Evolutionary conservation across 2,888 invertebrate species (phyloP).

Genomic region (Doris montereyensis): DNA sequence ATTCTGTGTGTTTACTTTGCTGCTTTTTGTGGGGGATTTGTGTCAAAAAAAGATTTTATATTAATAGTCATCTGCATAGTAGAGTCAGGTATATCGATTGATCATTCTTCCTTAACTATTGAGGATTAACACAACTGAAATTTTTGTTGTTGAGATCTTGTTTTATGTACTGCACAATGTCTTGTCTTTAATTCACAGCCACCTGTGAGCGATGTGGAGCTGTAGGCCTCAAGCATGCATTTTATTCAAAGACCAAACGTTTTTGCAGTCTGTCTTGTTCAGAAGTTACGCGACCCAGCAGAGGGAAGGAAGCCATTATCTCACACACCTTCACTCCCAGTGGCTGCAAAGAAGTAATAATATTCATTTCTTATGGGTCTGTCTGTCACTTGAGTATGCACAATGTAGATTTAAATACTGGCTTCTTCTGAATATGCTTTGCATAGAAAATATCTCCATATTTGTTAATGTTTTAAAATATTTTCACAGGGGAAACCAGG

Average conservation of each 20-base stretch:
- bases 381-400: too few relatives aligned
- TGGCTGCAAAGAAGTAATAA: slow-evolving; percentile 40
- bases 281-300: slow-evolving; percentile 72
- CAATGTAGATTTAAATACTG: too few relatives aligned
- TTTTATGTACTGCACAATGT: neutral
- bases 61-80: too few relatives aligned
- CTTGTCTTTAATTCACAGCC: slow-evolving; percentile 75
- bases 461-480: too few relatives aligned
- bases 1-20: too few relatives aligned
- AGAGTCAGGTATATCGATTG: too few relatives aligned
- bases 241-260: slow-evolving; percentile 86
- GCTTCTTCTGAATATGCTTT: too few relatives aligned
- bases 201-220: slow-evolving; percentile 89
- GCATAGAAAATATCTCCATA: neutral
- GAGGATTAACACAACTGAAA: too few relatives aligned
- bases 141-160: slow-evolving; percentile 1
- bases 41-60: too few relatives aligned
- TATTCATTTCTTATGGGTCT: too few relatives aligned
- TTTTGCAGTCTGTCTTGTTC: slow-evolving; percentile 89
- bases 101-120: too few relatives aligned
- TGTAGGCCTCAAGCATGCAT: slow-evolving; percentile 88
- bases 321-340: slow-evolving; percentile 10
- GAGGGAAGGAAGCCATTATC: slow-evolving; percentile 50
- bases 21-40: too few relatives aligned
- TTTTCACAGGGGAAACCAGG: slow-evolving; percentile 32